A percentile compares a stretch with the other conserved stretches of the same genome.
Conservation (phyloP, 2,888 invertebrate genomes). For the Panopea generosa region DNA sequence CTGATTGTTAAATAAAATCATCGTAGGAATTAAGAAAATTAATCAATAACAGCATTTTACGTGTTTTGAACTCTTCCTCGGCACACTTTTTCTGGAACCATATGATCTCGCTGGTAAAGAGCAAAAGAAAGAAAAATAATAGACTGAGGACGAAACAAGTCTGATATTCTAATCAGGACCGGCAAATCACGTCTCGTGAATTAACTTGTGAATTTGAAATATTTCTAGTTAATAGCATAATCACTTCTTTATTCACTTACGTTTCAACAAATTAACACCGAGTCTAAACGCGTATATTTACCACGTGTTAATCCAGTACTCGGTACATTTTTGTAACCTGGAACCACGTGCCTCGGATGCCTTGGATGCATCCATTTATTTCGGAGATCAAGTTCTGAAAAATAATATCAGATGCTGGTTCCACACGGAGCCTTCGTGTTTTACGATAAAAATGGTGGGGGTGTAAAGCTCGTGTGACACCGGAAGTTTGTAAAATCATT, state of each 20-base stretch:
- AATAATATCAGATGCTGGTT: background rate
- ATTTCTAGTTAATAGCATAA: conserved; percentile 49
- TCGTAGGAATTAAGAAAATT: too few relatives aligned
- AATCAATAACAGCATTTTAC: too few relatives aligned
- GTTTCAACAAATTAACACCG: conserved; percentile 61
- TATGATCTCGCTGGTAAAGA: too few relatives aligned
- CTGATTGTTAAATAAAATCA: too few relatives aligned
- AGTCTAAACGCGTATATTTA: conserved; percentile 4
- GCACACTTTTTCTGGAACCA: too few relatives aligned
- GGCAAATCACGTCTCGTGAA: conserved; percentile 15
- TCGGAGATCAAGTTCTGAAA: background rate
- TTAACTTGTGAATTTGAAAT: conserved; percentile 37
- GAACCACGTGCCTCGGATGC: conserved; percentile 1
- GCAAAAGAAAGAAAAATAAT: too few relatives aligned
- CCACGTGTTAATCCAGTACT: conserved; percentile 19
- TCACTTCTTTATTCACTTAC: conserved; percentile 51
- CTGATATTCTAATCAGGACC: too few relatives aligned
- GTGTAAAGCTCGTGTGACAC: too few relatives aligned
- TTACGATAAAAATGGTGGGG: too few relatives aligned
- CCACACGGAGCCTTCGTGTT: background rate
- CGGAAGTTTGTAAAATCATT: too few relatives aligned
- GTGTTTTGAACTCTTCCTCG: too few relatives aligned
- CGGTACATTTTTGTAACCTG: conserved; percentile 44
- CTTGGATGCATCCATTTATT: background rate
- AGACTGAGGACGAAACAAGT: too few relatives aligned